Evolutionary conservation across 1,140 invertebrate species (phyloP), one percentile per base, ranked within the genome.

Genomic region (Asobara japonica): DNA sequence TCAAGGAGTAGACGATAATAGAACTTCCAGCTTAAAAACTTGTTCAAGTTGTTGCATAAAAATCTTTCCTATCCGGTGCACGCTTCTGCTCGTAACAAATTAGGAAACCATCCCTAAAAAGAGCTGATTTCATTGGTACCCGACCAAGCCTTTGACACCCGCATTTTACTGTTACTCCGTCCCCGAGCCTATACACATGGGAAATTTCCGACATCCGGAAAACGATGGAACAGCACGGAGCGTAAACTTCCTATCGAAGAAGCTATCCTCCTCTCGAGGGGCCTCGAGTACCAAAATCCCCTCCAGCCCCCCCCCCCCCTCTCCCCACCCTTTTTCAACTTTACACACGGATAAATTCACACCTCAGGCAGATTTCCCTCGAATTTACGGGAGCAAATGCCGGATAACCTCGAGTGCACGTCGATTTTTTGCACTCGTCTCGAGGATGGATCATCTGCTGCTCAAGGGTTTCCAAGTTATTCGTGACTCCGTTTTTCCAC

Each of bases 221-320:
- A 56, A 56, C 51, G 51, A 56, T 56, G 22, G 20, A 10, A 56
- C 18, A 45, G 41, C 25, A 56, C 22, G 25, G 51, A 56, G 51
- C 51, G 22, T 56, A 56, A 56, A 56, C 51, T 56, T 56, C 22
- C 25, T 18, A 56, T 3, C 51, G 8, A 22, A 56, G 51, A 25
- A 56, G 4, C 41, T 45, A 56, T 56, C 51, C 22, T 56, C 51
- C 25, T 56, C 31, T 7, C n/a, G 51, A 56, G 22, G 25, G 51
- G 22, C 41, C 31, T 60, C 41, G 64, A 71, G 38, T 29, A 29
- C 56, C 65, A 48, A 65, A 71, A 74, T 51, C 64, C 56, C 41
- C 62, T 25, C 51, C 22, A 25, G 45, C 36, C n/a, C n/a, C n/a
- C n/a, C n/a, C n/a, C n/a, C n/a, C n/a, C n/a, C n/a, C n/a, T n/a